Conservation (phyloP, 2,888 invertebrate genomes). For the Drosophila paranaensis region DNA sequence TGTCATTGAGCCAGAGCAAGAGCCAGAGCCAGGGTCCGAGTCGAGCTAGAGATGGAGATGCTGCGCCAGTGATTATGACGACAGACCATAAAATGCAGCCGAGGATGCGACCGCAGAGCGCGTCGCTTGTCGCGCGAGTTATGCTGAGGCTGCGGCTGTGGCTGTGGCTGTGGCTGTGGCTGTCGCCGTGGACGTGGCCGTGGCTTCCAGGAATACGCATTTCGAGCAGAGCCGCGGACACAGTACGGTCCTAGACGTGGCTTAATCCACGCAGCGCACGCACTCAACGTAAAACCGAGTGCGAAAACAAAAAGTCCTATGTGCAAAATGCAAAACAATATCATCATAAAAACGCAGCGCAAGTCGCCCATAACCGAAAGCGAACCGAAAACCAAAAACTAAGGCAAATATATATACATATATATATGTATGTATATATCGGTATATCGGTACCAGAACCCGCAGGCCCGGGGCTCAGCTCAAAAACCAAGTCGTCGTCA, state of each 20-base stretch:
- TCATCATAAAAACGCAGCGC: slow-evolving; percentile 70
- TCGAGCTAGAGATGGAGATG: slow-evolving; percentile 35
- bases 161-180: slow-evolving; percentile 32
- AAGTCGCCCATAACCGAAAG: slow-evolving; percentile 59
- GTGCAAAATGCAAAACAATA: slow-evolving; percentile 72
- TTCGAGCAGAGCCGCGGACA: slow-evolving; percentile 13
- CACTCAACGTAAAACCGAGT: slow-evolving; percentile 37
- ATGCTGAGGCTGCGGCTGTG: slow-evolving; percentile 5
- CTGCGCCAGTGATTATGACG: slow-evolving; percentile 74
- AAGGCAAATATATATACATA: slow-evolving; percentile 8
- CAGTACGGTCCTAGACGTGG: slow-evolving; percentile 56
- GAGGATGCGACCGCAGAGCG: slow-evolving; percentile 55
- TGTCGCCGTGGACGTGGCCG: slow-evolving; percentile 3
- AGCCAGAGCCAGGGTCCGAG: neutral
- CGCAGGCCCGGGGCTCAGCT: slow-evolving; percentile 11
- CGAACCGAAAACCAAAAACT: slow-evolving; percentile 30
- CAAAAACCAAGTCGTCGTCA: slow-evolving; percentile 41
- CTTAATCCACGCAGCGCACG: slow-evolving; percentile 67
- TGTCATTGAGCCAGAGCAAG: slow-evolving; percentile 54
- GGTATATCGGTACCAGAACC: neutral
- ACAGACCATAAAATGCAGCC: slow-evolving; percentile 74
- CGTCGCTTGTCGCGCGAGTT: slow-evolving; percentile 63
- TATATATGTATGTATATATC: neutral
- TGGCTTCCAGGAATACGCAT: slow-evolving; percentile 64
- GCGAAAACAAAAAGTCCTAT: slow-evolving; percentile 39